Evolutionary conservation across 2,113 vertebrate genomes (phyloP), one percentile per base, ranked within the genome.

Genomic region (Puffinus mauretanicus): DNA sequence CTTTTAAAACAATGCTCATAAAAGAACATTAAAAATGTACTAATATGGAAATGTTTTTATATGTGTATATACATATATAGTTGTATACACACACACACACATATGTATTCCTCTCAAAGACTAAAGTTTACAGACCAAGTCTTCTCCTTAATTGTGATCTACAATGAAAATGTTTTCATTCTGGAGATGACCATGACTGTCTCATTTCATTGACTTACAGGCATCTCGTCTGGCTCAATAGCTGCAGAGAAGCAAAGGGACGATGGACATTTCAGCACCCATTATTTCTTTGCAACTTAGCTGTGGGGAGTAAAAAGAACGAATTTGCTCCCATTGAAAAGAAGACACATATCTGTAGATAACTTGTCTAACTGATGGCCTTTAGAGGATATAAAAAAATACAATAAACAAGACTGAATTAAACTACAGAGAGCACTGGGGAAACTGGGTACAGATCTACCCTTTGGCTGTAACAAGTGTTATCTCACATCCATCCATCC

Each of bases 11-110:
- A 79, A 40, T 34, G 7, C 2, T 61, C 2, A 72, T 77, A 70
- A 82, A 89, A 65, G 29, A 79, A 36, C 19, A 65, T 89, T 65
- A 57, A 71, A 96, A 89, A 72, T 60, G 3, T 34, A 32, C 14
- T 32, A 21, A 54, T 47, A 58, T n/a, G n/a, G 78, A 91, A 86
- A 36, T 34, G 3, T 47, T 66, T 71, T 42, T 16, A 67, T 4
- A 4, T 6, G 0, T 9, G 11, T 49, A n/a, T 0, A 2, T 22
- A 36, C 4, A 26, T 34, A 34, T 12, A 47, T 13, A 38, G 6
- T 40, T 62, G 8, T 25, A 51, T 32, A 55, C 10, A 75, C 16
- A 42, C 42, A 42, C 42, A 7, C 13, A 27, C 22, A 64, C 10
- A 11, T 13, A 66, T 2, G 2, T 15, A 32, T 44, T 77, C 24